Base-by-base conservation (phyloP, 2,888 invertebrate species). In the Amiota minor region DNA sequence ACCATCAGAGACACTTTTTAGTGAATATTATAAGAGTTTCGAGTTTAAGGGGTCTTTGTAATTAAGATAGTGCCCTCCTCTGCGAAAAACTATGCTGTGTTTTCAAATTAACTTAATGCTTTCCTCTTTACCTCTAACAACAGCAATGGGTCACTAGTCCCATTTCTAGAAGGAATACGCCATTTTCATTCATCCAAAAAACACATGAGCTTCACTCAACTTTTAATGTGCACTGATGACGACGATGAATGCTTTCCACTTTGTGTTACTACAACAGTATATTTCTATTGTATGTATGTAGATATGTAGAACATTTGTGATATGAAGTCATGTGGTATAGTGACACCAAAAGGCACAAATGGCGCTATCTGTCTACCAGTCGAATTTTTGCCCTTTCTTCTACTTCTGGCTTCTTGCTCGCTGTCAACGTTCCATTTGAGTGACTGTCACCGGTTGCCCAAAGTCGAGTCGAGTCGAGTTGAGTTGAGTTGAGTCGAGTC, bases 191-290 rank as follows among this genome's bases (percentile, higher is more conserved):
- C 20, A 35, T 59, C 1, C 59, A 18, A 16, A 35, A 35, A 53
- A 53, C 53, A 53, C 53, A 53, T 53, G 53, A 53, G 53, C 59
- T 12, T 20, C 16, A 18, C 59, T 59, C 59, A 59, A 59, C 59
- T 59, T 20, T 62, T 62, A 62, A 62, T 59, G 59, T 16, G 18
- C 16, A 20, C 59, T 59, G 59, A 59, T 62, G 62, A 62, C 20
- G 62, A 23, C 62, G 45, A 62, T 62, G 62, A 35, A 45, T 62
- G 62, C 23, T 59, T 59, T 59, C 56, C 56, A 9, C 18, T 9
- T 16, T 59, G 18, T 4, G 56, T 59, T 20, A 11, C 9, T 18
- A 9, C 53, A 12, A n/a, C 14, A 14, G 14, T 1, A 14, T 16
- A 16, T n/a, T 4, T 12, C 0, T 53, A n/a, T 16, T 53, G 9